Conservation (phyloP, 1,140 invertebrate species). For the Achroia grisella region DNA sequence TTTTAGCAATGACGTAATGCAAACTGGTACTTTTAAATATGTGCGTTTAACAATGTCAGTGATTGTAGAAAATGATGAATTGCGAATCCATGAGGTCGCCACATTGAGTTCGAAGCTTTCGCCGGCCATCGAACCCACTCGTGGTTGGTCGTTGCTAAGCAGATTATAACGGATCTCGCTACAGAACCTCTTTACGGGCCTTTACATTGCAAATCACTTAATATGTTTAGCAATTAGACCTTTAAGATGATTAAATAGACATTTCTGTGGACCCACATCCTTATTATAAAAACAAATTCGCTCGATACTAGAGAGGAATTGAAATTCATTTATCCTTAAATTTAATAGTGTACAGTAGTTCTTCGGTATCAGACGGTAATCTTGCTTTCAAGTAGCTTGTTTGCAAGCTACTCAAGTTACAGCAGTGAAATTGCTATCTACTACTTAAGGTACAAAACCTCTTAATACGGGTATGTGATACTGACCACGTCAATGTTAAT, state of each 20-base stretch:
- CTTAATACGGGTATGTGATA: no score
- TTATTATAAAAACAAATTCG: conserved; percentile 8
- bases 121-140: conserved; percentile 56
- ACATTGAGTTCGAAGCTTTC: conserved; percentile 39
- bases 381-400: no score
- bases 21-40: no score
- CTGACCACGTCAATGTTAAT: no score
- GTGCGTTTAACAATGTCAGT: conserved; percentile 5
- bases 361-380: no score
- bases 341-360: no score
- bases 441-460: no score
- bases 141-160: conserved; percentile 42
- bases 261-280: no score
- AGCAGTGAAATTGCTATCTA: no score
- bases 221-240: conserved; percentile 18
- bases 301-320: not conserved
- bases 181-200: conserved; percentile 21
- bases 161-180: conserved; percentile 48
- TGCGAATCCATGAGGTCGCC: conserved; percentile 58
- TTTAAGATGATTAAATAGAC: conserved; percentile 11
- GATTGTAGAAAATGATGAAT: conserved; percentile 56
- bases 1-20: no score
- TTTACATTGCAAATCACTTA: conserved; percentile 16
- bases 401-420: no score
- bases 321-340: no score